Base-by-base conservation (phyloP, 2,113 vertebrate species). In the Nymphicus hollandicus region DNA sequence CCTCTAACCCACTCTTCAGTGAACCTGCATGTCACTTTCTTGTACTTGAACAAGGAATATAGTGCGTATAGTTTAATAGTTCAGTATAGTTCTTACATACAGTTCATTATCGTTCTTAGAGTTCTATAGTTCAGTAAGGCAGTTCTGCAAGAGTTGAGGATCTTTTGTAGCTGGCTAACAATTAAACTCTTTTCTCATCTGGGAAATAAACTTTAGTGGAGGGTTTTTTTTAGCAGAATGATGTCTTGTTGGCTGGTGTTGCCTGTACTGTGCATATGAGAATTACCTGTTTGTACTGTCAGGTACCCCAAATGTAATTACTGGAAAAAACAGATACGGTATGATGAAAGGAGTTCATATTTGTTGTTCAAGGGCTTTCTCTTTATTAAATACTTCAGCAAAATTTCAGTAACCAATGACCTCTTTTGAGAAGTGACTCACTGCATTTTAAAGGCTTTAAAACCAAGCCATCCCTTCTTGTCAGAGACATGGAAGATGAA, bases 381-480 rank as follows among this genome's bases (percentile, higher is more conserved):
- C 31, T 78, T n/a, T 60, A 37, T 60, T 86, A 90, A 90, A 90
- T 47, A 39, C 43, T 88, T 90, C 18, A 81, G 76, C 76, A 88
- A 73, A 68, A 81, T 71, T 90, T 86, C 79, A 44, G 56, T 85
- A 89, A 44, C 81, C 13, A 2, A 17, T 91, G 92, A 91, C 82
- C 72, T 88, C 93, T 90, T 95, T 83, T 56, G 56, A 84, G 86
- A 90, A 86, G 69, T 93, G 92, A 86, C 64, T 88, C 88, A 79
- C 55, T 90, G 81, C 72, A 69, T 94, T 94, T 95, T 94, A 94
- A 93, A 88, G 72, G 64, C 50, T 94, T 80, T 90, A 43, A 78
- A 91, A 81, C 85, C 71, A 89, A 83, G 80, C 60, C 69, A 78
- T 91, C 61, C 72, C 73, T 86, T 74, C 82, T 86, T 88, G 91